Evolutionary conservation across 2,113 vertebrate genomes (phyloP).

Genomic region (Empidonax traillii): DNA sequence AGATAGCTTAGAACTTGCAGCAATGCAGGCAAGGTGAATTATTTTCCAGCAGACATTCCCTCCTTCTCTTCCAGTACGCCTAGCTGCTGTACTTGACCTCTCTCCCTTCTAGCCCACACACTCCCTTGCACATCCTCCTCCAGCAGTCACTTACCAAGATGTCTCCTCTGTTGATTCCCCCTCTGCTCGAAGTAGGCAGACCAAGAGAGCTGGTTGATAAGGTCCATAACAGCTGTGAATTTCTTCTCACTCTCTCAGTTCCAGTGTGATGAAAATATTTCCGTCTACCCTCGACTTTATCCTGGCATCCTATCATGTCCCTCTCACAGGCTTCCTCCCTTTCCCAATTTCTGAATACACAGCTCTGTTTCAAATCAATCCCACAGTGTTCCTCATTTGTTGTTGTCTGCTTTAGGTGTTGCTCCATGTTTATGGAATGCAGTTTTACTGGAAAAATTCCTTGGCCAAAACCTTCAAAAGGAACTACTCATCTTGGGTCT

Average conservation of each 20-base stretch:
- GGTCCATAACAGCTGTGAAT: neutral
- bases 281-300: neutral
- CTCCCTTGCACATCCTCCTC: neutral
- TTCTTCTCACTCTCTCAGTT: neutral
- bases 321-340: conserved; percentile 8
- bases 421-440: conserved; percentile 63
- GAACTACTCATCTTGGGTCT: conserved; percentile 38
- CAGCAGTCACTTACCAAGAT: conserved; percentile 28
- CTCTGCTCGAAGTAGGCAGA: neutral
- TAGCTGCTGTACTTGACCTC: neutral
- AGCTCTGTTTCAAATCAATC: conserved; percentile 20
- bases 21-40: neutral
- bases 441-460: conserved; percentile 64
- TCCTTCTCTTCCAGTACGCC: neutral
- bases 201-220: conserved; percentile 30
- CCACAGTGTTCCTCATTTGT: neutral
- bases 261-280: conserved; percentile 20
- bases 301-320: neutral
- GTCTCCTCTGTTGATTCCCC: neutral
- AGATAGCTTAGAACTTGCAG: neutral
- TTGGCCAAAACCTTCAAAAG: conserved; percentile 58
- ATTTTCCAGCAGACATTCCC: neutral
- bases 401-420: conserved; percentile 53
- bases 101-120: neutral
- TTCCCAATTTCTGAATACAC: conserved; percentile 6